Evolutionary conservation across 1,140 invertebrate genomes (phyloP).

Genomic region (Lordiphosa clarofinis): DNA sequence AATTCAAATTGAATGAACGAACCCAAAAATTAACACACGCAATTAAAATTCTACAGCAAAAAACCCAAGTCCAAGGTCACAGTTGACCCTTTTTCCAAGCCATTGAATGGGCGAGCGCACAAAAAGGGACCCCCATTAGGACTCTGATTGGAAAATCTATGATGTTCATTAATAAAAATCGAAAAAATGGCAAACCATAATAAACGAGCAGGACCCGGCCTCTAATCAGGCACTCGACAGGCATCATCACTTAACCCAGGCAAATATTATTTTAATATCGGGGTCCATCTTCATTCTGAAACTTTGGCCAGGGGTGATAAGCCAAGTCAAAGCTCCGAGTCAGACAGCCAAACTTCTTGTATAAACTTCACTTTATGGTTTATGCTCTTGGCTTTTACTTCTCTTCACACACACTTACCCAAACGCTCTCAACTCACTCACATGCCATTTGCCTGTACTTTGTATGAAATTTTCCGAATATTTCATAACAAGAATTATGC

Average conservation of each 20-base stretch:
- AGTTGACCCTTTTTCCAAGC: slow-evolving; percentile 66
- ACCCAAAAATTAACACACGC: slow-evolving; percentile 68
- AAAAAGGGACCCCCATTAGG: slow-evolving; percentile 41
- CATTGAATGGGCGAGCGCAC: slow-evolving; percentile 50
- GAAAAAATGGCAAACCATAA: slow-evolving; percentile 58
- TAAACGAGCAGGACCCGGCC: slow-evolving; percentile 18
- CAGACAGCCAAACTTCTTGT: slow-evolving; percentile 55
- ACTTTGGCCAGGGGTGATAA: slow-evolving; percentile 68
- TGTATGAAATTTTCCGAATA: slow-evolving; percentile 73
- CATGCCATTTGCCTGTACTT: slow-evolving; percentile 64
- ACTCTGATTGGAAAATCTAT: slow-evolving; percentile 70
- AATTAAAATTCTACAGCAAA: slow-evolving; percentile 69
- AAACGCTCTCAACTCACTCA: slow-evolving; percentile 36
- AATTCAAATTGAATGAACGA: slow-evolving; percentile 51
- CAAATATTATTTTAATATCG: slow-evolving; percentile 74
- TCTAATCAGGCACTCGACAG: slow-evolving; percentile 53
- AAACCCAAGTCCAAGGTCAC: slow-evolving; percentile 29
- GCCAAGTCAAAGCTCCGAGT: slow-evolving; percentile 44
- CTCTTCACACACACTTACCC: slow-evolving; percentile 17
- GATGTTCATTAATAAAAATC: slow-evolving; percentile 71
- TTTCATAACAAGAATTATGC: slow-evolving; percentile 71
- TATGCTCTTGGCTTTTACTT: slow-evolving; percentile 52
- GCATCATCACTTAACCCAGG: slow-evolving; percentile 45
- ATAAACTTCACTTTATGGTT: slow-evolving; percentile 62
- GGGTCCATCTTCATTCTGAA: not conserved